A percentile compares a stretch with the other conserved stretches of the same genome.
Conservation (phyloP, 2,888 invertebrate species). For the Agrenia bidenticulata region DNA sequence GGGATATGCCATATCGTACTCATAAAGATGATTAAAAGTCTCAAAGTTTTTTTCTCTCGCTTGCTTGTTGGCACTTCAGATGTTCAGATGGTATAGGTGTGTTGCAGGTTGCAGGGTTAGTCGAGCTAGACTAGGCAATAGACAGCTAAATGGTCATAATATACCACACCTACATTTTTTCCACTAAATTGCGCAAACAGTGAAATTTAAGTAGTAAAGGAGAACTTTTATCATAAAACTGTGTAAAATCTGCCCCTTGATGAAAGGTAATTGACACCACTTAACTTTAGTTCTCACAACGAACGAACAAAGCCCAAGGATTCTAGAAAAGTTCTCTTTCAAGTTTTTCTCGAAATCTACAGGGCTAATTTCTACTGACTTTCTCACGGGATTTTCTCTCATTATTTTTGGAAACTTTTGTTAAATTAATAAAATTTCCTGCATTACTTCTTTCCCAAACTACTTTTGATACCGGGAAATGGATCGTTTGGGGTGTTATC, state of each 20-base stretch:
- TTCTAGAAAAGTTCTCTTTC: too few species aligned
- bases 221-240: constrained; percentile 22
- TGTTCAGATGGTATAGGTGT: too few species aligned
- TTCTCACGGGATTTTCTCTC: neutral
- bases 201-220: constrained; percentile 3
- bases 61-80: constrained; percentile 2
- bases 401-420: constrained; percentile 16
- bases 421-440: constrained; percentile 20
- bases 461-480: constrained; percentile 9
- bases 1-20: constrained; percentile 3
- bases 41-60: constrained; percentile 31
- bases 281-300: constrained; percentile 11
- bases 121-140: too few species aligned
- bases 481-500: constrained; percentile 1
- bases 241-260: constrained; percentile 23
- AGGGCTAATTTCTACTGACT: constrained; percentile 10
- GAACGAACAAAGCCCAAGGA: too few species aligned
- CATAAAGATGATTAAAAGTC: constrained; percentile 33
- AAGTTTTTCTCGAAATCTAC: neutral
- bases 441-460: constrained; percentile 7
- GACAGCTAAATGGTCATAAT: too few species aligned
- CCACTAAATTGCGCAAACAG: constrained; percentile 20
- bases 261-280: constrained; percentile 23
- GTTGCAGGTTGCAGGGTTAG: too few species aligned
- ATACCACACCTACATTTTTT: constrained; percentile 12